Conservation (phyloP, 2,797 vertebrate species). For the Apogon talboti region DNA sequence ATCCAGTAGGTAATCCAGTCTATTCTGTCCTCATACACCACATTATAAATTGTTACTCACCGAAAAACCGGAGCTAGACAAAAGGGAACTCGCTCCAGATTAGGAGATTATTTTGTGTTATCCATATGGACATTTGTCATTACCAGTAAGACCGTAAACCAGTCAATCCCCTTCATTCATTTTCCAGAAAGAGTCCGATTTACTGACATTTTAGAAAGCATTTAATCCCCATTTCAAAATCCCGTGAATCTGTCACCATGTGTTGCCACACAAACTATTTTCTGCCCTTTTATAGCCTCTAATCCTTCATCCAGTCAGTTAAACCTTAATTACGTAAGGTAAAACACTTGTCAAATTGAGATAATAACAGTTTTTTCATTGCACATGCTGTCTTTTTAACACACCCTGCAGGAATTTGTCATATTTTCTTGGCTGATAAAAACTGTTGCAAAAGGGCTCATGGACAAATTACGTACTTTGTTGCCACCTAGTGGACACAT, state of each 20-base stretch:
- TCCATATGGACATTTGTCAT: constrained; percentile 55
- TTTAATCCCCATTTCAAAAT: constrained; percentile 43
- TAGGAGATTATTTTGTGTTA: constrained; percentile 60
- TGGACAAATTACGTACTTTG: constrained; percentile 15
- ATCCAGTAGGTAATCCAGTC: constrained; percentile 4
- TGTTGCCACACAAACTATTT: constrained; percentile 28
- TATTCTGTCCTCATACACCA: background rate
- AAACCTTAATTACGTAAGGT: background rate
- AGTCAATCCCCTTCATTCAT: constrained; percentile 19
- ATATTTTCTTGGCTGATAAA: background rate
- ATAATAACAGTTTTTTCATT: background rate
- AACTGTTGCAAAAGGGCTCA: background rate
- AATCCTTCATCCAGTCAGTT: background rate
- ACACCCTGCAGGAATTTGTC: too few species aligned
- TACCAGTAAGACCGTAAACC: constrained; percentile 9
- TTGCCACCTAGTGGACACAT: constrained; percentile 49
- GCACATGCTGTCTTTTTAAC: too few species aligned
- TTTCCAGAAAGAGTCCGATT: constrained; percentile 20
- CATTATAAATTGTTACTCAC: background rate
- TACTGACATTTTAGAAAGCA: constrained; percentile 35
- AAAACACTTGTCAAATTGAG: fast-evolving
- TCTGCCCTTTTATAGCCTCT: background rate
- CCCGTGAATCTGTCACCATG: constrained; percentile 39
- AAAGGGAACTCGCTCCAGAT: constrained; percentile 53
- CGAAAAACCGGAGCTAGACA: constrained; percentile 31